phyloP scores from a whole-genome alignment of 2,797 vertebrate genomes.

The Pseudochirops cupreus region DNA sequence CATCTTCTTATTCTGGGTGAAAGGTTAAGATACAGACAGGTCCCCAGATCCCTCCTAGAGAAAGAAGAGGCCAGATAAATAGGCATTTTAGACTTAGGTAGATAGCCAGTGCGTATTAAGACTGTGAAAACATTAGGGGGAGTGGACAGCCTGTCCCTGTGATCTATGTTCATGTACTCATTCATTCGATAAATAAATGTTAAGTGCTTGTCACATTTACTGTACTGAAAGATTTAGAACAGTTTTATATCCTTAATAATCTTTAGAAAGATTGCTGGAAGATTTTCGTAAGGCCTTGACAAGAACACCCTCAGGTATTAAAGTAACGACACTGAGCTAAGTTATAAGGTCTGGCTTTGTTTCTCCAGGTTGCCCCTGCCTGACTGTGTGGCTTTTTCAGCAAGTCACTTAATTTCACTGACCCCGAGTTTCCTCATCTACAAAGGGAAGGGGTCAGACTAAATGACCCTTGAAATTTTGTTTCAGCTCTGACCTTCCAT shows the following conservation, averaged over 20 bases:
- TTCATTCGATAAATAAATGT: background rate
- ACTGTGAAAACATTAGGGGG: background rate
- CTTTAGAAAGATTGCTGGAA: background rate
- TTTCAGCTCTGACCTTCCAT: background rate
- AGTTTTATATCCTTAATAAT: background rate
- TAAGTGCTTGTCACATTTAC: background rate
- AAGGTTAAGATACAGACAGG: background rate
- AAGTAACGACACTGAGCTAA: background rate
- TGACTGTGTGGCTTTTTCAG: background rate
- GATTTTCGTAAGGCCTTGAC: background rate
- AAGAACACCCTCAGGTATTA: background rate
- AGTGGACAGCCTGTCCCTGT: background rate
- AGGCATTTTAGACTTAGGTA: background rate
- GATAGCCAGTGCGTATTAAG: background rate
- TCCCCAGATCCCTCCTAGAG: background rate
- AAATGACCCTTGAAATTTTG: background rate
- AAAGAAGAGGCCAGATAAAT: background rate
- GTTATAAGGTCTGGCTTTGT: background rate
- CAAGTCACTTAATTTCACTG: background rate
- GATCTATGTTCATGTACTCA: background rate
- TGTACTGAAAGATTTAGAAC: background rate
- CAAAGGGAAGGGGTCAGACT: background rate
- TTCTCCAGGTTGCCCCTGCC: background rate
- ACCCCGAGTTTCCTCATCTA: background rate
- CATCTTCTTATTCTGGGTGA: background rate